Evolutionary conservation across 1,140 invertebrate genomes (phyloP).

Genomic region (Parapsyche elsis): DNA sequence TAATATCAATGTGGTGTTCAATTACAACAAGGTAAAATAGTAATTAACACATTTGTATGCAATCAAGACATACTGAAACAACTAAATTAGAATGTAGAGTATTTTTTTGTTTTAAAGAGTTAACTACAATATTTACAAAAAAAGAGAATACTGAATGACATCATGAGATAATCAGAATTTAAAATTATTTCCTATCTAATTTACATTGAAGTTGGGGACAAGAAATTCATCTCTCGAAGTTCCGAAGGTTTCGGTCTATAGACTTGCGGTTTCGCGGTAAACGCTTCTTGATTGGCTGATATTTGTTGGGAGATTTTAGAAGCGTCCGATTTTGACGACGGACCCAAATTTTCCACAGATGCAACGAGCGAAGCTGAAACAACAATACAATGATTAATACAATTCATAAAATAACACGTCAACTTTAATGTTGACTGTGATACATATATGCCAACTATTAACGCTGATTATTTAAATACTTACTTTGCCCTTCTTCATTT

Average conservation of each 20-base stretch:
- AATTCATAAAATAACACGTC: constrained; percentile 12
- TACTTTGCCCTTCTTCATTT: constrained; percentile 62
- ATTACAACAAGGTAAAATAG: too few species aligned
- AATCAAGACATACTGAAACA: too few species aligned
- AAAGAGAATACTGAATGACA: constrained; percentile 37
- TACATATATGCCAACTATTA: background rate
- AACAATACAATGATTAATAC: constrained; percentile 50
- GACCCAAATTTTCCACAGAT: constrained; percentile 64
- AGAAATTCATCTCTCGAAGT: constrained; percentile 84
- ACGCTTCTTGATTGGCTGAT: constrained; percentile 37
- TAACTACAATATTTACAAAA: constrained; percentile 31
- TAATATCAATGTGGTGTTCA: too few species aligned
- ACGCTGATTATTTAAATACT: constrained; percentile 1
- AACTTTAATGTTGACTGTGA: too few species aligned
- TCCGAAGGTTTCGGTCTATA: constrained; percentile 77
- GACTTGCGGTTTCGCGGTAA: constrained; percentile 50
- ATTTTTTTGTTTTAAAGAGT: background rate
- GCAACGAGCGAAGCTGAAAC: constrained; percentile 60
- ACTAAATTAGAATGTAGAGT: too few species aligned
- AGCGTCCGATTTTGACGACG: constrained; percentile 59
- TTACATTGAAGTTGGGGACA: constrained; percentile 85
- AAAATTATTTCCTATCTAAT: background rate
- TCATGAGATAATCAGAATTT: constrained; percentile 13
- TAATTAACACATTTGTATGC: too few species aligned
- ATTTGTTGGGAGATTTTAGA: constrained; percentile 58